Conservation (phyloP, 2,113 vertebrate genomes). For the Galeopterus variegatus region DNA sequence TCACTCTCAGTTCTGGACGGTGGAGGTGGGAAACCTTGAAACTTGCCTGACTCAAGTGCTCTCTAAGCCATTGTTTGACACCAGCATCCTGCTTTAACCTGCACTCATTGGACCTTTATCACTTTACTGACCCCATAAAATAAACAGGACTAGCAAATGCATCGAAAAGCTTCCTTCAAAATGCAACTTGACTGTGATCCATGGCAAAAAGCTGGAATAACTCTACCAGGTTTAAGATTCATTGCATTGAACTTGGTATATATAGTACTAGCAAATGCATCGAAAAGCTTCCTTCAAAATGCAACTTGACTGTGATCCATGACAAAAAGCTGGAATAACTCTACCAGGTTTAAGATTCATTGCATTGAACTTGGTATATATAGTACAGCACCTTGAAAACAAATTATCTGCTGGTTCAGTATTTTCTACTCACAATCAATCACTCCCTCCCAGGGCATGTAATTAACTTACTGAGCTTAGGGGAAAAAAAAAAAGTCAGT, state of each 20-base stretch:
- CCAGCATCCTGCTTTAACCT: slow-evolving; percentile 39
- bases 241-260: slow-evolving; percentile 70
- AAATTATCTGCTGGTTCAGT: slow-evolving; percentile 72
- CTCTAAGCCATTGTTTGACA: neutral
- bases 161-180: slow-evolving; percentile 45
- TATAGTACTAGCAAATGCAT: too few relatives aligned
- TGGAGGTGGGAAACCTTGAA: neutral
- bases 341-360: slow-evolving; percentile 68
- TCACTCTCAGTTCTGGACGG: neutral
- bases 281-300: too few relatives aligned
- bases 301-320: too few relatives aligned
- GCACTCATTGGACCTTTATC: neutral
- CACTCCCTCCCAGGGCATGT: slow-evolving; percentile 79
- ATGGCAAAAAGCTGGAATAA: slow-evolving; percentile 51
- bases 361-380: slow-evolving; percentile 71
- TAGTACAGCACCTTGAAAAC: slow-evolving; percentile 74
- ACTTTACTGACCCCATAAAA: slow-evolving; percentile 64
- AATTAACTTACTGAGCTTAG: slow-evolving; percentile 84
- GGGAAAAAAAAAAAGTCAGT: slow-evolving; percentile 79
- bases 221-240: slow-evolving; percentile 66
- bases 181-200: slow-evolving; percentile 56
- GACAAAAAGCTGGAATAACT: too few relatives aligned
- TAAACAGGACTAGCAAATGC: neutral
- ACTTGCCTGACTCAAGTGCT: neutral
- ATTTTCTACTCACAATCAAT: slow-evolving; percentile 80